Evolutionary conservation across 2,888 invertebrate species (phyloP).

Genomic region (Phoenoteleia sp.): DNA sequence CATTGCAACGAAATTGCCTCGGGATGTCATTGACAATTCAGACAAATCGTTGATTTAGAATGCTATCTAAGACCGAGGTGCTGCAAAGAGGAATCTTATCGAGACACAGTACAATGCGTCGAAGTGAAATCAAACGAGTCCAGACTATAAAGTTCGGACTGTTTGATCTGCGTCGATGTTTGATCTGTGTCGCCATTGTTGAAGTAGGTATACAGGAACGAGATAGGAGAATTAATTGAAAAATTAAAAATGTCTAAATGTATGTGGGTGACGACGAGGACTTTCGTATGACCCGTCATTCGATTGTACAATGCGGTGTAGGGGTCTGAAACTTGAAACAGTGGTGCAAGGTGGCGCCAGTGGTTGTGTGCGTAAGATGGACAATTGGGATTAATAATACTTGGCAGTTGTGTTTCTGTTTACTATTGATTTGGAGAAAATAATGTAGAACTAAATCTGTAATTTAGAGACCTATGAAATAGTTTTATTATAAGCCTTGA

Average conservation of each 20-base stretch:
- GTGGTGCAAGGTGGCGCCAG: background rate
- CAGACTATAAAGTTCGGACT: background rate
- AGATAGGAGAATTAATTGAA: slow-evolving; percentile 27
- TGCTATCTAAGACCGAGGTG: slow-evolving; percentile 54
- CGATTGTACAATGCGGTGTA: slow-evolving; percentile 32
- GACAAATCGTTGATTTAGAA: slow-evolving; percentile 27
- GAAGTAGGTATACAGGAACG: slow-evolving; percentile 58
- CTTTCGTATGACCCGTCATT: slow-evolving; percentile 53
- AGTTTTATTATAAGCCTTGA: no score
- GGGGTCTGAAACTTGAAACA: background rate
- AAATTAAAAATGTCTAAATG: slow-evolving; percentile 11
- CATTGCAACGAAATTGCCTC: no score
- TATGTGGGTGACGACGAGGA: slow-evolving; percentile 56
- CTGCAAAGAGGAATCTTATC: slow-evolving; percentile 73
- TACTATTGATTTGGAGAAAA: no score
- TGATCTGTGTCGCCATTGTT: slow-evolving; percentile 46
- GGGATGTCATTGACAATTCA: slow-evolving; percentile 7
- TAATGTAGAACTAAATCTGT: no score
- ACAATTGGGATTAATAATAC: background rate
- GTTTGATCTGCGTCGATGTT: slow-evolving; percentile 45
- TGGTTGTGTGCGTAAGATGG: background rate
- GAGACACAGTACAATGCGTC: slow-evolving; percentile 52
- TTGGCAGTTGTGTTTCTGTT: no score
- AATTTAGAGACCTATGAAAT: no score
- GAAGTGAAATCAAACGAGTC: slow-evolving; percentile 24